Evolutionary conservation across 2,888 invertebrate species (phyloP), one percentile per base, ranked within the genome.

Genomic region (Mystacides longicornis): DNA sequence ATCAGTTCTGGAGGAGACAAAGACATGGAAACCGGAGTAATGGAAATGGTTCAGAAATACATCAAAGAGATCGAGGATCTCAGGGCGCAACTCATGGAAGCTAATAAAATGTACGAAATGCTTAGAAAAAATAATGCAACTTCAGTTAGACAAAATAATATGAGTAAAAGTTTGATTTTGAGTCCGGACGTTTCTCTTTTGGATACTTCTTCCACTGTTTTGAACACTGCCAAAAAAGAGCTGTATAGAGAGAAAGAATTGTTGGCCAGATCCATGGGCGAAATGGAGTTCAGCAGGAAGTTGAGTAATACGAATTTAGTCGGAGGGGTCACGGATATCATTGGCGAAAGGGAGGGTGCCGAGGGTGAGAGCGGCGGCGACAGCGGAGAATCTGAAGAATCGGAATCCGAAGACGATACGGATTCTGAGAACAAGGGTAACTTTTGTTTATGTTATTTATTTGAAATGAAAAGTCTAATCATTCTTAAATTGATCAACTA

Each of bases 31-130:
- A 51, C 49, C 5, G 55, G 82, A 62, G 80, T 88, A 23, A 78
- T 81, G 1, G 81, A 83, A 63, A 78, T 90, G 69, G 80, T 93
- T 18, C 86, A 89, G 68, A 87, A 86, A 1, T 97, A 97, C 70
- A 78, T 95, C 51, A 83, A 83, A 65, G 95, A 97, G 75, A 91
- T 95, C 64, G 95, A 96, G 72, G 91, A 93, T 63, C 73, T 96
- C 9, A 80, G 91, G 66, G 88, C 93, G 0, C 90, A 93, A 68
- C 73, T 97, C 52, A 81, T 93, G 67, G 96, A 97, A 71, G 86
- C 93, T 0, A 93, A 90, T 66, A 82, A 85, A 52, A 83, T 85
- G 66, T 87, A 87, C 66, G 85, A 88, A 62, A 83, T 86, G 63
- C 67, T 91, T 23, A 79, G 86, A 49, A 84, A 82, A 65, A 71